A percentile compares a stretch with the other conserved stretches of the same genome.
These are phyloP conservation scores for Lytechinus variegatus DNA, from an alignment of 35 echinoderm and acorn worm species.

Conservation along the genomic window DNA sequence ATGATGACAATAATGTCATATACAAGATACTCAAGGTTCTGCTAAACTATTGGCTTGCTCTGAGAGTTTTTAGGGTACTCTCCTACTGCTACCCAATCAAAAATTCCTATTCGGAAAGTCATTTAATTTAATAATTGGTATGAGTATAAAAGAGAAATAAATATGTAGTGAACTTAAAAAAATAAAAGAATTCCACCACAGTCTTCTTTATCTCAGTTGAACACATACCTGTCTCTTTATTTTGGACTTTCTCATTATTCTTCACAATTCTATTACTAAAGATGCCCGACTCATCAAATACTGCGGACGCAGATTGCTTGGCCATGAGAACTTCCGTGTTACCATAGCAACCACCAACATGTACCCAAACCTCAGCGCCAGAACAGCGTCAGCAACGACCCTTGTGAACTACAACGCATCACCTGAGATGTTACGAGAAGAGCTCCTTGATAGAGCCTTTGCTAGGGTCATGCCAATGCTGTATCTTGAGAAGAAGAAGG, in stretches of 20 bases:
- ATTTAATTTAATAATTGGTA: no score
- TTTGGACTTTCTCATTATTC: no score
- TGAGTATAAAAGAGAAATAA: no score
- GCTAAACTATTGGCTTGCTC: no score
- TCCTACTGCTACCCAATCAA: no score
- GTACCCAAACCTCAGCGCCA: slow-evolving; percentile 66
- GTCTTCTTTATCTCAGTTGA: no score
- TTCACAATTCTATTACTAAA: slow-evolving; percentile 39
- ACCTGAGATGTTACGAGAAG: slow-evolving; percentile 84
- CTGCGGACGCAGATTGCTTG: slow-evolving; percentile 86
- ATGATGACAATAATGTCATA: no score
- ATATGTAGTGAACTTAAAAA: no score
- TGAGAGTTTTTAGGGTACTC: no score
- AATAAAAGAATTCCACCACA: no score
- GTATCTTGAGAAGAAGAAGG: slow-evolving; percentile 76
- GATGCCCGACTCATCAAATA: slow-evolving; percentile 97
- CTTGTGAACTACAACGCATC: slow-evolving; percentile 84
- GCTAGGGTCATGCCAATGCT: slow-evolving; percentile 76
- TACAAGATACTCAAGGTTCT: no score
- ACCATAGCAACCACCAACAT: slow-evolving; percentile 79
- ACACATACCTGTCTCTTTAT: neutral
- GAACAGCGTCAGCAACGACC: slow-evolving; percentile 83
- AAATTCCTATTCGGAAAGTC: no score
- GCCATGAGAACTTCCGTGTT: slow-evolving; percentile 90
- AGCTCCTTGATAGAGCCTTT: slow-evolving; percentile 84